These are phyloP conservation scores for Uria aalge DNA, from an alignment of 2,113 vertebrate species.

Conservation along the genomic window DNA sequence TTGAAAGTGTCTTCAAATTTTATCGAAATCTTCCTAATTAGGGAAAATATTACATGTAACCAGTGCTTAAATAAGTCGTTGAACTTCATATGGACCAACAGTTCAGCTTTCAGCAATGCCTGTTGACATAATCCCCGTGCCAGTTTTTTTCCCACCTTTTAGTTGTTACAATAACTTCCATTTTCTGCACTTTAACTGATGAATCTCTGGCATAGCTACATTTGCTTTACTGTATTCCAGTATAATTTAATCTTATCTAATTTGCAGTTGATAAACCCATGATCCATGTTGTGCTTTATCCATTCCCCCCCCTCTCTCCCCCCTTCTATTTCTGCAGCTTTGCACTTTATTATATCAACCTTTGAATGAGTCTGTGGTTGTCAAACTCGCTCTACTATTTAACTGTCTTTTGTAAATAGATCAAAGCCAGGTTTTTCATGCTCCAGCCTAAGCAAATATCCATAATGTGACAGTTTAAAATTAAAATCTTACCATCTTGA, in stretches of 20 bases:
- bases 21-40: not conserved
- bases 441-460: slow-evolving; percentile 16
- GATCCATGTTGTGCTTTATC: not conserved
- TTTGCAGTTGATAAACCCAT: not conserved
- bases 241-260: not conserved
- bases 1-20: not conserved
- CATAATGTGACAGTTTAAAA: slow-evolving; percentile 11
- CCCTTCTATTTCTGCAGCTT: not conserved
- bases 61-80: not conserved
- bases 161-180: not conserved
- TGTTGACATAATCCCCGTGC: not conserved
- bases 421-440: not conserved
- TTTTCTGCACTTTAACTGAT: not conserved
- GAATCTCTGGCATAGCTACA: not conserved
- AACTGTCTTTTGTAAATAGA: slow-evolving; percentile 3
- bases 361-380: not conserved
- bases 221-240: not conserved
- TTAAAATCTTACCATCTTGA: slow-evolving; percentile 3
- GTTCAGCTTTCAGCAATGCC: not conserved
- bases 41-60: not conserved
- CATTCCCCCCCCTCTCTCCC: accelerated
- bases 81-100: not conserved
- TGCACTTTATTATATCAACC: not conserved
- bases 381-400: slow-evolving; percentile 12
- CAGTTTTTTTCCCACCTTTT: not conserved